These are phyloP conservation scores for Poecilia wingei DNA, from an alignment of 2,797 vertebrate species.

Conservation along the genomic window DNA sequence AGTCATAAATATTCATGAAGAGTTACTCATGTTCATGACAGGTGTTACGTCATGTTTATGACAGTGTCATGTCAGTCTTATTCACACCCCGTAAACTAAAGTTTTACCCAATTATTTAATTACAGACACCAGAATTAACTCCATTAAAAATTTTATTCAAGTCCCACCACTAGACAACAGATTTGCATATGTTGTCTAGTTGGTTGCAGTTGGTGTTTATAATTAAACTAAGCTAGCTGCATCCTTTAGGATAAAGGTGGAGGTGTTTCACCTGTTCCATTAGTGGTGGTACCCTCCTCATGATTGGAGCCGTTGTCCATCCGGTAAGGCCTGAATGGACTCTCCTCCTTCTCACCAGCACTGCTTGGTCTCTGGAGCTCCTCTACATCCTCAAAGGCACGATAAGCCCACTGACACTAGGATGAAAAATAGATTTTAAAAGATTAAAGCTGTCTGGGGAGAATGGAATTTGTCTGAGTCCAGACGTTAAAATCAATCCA, in stretches of 20 bases:
- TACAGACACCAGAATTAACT: neutral
- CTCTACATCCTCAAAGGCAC: slow-evolving; percentile 91
- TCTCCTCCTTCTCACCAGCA: slow-evolving; percentile 69
- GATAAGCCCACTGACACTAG: slow-evolving; percentile 93
- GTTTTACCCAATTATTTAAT: neutral
- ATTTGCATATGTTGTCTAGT: slow-evolving; percentile 6
- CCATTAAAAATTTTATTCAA: neutral
- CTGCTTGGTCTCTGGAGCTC: slow-evolving; percentile 61
- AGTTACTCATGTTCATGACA: no score
- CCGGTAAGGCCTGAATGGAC: slow-evolving; percentile 64
- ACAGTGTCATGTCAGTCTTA: no score
- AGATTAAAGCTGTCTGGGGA: slow-evolving; percentile 9
- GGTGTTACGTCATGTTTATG: no score
- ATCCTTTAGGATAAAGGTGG: neutral
- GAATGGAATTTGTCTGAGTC: neutral
- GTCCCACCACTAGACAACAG: neutral
- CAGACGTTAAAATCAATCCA: neutral
- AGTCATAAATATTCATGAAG: no score
- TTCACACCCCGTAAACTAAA: no score
- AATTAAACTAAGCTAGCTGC: neutral
- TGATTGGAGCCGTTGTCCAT: slow-evolving; percentile 78
- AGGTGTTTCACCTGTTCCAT: slow-evolving; percentile 82
- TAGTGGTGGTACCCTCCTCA: slow-evolving; percentile 78
- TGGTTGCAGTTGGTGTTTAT: slow-evolving; percentile 10
- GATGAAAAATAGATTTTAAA: neutral